These are phyloP conservation scores for Bellardia bayeri DNA, from an alignment of 2,888 invertebrate species.

Conservation along the genomic window DNA sequence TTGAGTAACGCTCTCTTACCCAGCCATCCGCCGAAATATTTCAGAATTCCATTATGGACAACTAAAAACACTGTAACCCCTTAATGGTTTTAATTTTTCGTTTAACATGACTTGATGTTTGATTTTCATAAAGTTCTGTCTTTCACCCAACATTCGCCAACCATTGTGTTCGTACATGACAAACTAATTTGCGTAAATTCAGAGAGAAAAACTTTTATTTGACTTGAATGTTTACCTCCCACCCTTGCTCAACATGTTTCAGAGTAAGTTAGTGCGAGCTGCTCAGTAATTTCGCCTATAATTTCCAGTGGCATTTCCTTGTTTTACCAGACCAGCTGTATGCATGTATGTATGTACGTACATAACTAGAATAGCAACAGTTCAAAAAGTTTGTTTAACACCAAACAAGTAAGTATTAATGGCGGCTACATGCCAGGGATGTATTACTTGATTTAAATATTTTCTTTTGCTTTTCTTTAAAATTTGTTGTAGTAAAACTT, in stretches of 20 bases:
- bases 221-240: constrained; percentile 20
- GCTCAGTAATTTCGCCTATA: not conserved
- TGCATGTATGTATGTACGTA: no score
- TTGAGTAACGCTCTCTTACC: no score
- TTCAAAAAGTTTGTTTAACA: constrained; percentile 28
- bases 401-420: constrained; percentile 2
- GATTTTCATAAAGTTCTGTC: not conserved
- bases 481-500: not conserved
- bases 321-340: not conserved
- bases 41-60: no score
- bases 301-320: constrained; percentile 1
- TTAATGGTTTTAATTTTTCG: no score
- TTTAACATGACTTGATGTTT: not conserved
- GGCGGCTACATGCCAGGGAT: constrained; percentile 10
- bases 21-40: no score
- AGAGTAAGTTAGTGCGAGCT: not conserved
- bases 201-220: constrained; percentile 48
- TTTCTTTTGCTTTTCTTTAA: not conserved
- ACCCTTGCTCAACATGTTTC: not conserved
- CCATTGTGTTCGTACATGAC: constrained; percentile 24
- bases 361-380: constrained; percentile 14
- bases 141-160: not conserved
- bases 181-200: constrained; percentile 56
- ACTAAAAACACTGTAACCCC: no score
- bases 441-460: not conserved